Evolutionary conservation across 2,113 vertebrate species (phyloP), one percentile per base, ranked within the genome.

Genomic region (Hyla sarda): DNA sequence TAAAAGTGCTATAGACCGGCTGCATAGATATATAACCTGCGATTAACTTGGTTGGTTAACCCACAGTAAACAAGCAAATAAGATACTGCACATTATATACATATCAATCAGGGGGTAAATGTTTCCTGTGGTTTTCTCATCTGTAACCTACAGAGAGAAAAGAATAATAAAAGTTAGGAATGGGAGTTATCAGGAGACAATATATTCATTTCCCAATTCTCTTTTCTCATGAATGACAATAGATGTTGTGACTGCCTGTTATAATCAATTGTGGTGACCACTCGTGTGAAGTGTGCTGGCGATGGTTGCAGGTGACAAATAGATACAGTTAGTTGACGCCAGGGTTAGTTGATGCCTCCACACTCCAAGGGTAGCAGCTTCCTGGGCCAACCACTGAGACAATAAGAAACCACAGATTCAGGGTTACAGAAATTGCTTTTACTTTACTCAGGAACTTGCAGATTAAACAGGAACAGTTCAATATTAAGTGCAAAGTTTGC

Each of bases 21-120:
- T 16, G 4, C 52, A 47, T 45, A 65, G 14, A 81, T 65, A 62
- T 81, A 65, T 81, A 37, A 45, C 10, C 17, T 34, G 21, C 7
- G 21, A 78, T 78, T 58, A 78, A 10, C 78, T 28, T 62, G 78
- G 78, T 65, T 62, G 78, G 56, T 81, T 81, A 81, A 81, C 56
- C 62, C 45, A 82, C 17, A 52, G 25, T 34, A 34, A 32, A 54
- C 81, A 52, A 82, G 81, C 41, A 9, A 32, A 52, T 54, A 28
- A 77, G 48, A 32, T 77, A 21, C 34, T 71, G 67, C 0, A 23
- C 6, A 71, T 71, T 41, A 41, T 21, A 71, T 71, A 71, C 34
- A 23, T 71, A 41, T 41, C 19, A 41, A 37, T 71, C 19, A 23
- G 17, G 30, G 34, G 9, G 32, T 3, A 71, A 71, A 23, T 17